Evolutionary conservation across 2,797 vertebrate species (phyloP).

Genomic region (Perodicticus potto): DNA sequence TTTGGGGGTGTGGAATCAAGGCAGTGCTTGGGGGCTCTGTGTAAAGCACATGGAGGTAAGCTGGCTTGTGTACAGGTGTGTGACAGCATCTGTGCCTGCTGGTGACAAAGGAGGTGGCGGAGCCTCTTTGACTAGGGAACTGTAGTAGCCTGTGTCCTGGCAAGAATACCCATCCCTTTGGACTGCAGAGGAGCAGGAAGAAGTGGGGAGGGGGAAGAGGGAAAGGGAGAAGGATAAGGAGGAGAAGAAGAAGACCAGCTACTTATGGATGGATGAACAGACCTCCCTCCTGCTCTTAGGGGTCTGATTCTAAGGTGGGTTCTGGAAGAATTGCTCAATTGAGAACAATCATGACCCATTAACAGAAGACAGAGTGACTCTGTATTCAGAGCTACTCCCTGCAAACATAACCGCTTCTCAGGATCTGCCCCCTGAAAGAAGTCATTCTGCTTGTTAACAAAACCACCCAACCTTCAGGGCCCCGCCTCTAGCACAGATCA

Average conservation of each 20-base stretch:
- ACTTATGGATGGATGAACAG: not conserved
- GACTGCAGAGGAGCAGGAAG: not conserved
- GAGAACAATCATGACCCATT: not conserved
- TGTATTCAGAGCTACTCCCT: not conserved
- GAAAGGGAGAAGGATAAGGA: no score
- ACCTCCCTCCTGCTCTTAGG: not conserved
- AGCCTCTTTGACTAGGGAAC: not conserved
- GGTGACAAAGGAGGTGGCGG: not conserved
- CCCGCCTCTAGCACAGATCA: not conserved
- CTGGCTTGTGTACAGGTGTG: not conserved
- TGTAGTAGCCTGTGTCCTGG: not conserved
- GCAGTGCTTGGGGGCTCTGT: fast-evolving
- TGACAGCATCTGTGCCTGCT: not conserved
- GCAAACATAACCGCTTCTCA: not conserved
- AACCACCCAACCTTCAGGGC: not conserved
- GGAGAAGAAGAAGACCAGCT: not conserved
- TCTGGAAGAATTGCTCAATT: not conserved
- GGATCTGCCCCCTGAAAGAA: not conserved
- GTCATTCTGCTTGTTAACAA: not conserved
- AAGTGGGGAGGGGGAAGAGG: no score
- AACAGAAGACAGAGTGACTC: not conserved
- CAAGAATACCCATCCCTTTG: not conserved
- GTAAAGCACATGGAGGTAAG: fast-evolving
- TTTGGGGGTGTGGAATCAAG: no score
- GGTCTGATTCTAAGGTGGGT: not conserved